Base-by-base conservation (phyloP, 2,888 invertebrate genomes). In the Myopa testacea region DNA sequence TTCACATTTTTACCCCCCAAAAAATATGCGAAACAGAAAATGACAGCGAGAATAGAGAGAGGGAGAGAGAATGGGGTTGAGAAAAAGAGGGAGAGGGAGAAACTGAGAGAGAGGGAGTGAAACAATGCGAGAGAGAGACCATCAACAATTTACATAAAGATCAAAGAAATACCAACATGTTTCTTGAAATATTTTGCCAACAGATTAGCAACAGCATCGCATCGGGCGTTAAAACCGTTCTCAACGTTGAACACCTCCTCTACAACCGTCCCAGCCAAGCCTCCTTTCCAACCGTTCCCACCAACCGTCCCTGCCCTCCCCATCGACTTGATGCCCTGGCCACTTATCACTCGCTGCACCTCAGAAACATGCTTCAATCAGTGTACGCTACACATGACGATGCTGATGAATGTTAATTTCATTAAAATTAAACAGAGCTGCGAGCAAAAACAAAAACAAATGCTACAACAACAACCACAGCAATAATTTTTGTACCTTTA, bases 401-500 rank as follows among this genome's bases (percentile, higher is more conserved):
- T 26, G 26, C 26, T 45, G 45, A 55, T 60, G 70, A 55, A 71
- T 38, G 71, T 55, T 78, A 85, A 86, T 86, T 85, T 86, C 86
- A 86, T 86, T 86, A 86, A 86, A 86, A 86, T 86, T 86, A 86
- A 86, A 86, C 86, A 86, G 86, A 85, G 85, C 84, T 83, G 78
- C 81, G 83, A 82, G 81, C 86, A 86, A 85, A 84, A 84, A 86
- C 86, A 86, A 86, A 75, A 60, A 58, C 34, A 75, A 50, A 14
- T 12, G 45, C 12, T 50, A 10, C 7, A 34, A 19, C 37, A 68
- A 16, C 62, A 50, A 52, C 8, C 52, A 63, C 62, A 65, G 4
- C 7, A 12, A 1, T 58, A 40, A 34, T 26, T 58, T 19, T 26
- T 81, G 78, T 63, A 50, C 65, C 72, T 45, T 80, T 45, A 8